Base-by-base conservation (phyloP, 1,140 invertebrate genomes). In the Bombus turneri region DNA sequence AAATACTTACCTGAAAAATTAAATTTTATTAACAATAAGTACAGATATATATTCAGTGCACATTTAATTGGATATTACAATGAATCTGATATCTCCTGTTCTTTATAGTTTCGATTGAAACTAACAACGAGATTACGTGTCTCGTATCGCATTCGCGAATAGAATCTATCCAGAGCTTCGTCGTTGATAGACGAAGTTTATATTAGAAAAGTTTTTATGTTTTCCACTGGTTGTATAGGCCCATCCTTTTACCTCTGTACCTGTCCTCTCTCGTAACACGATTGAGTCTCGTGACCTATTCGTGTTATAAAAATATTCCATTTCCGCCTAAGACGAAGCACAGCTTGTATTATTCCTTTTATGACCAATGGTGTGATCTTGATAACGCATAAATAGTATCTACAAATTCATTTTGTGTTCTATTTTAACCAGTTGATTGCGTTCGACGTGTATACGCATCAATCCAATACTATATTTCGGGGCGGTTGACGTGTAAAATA, bases 171-270 rank as follows among this genome's bases (percentile, higher is more conserved):
- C 39, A 64, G 71, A 64, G 72, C 71, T 68, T n/a, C 37, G n/a
- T n/a, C 37, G 68, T 43, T 91, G 89, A 89, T 91, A 88, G 88
- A 89, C 82, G 78, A 93, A 93, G 86, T 93, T 93, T 92, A 91
- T 93, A 93, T 93, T 92, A 91, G 88, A 82, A 93, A 93, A 93
- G 92, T 93, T 93, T 92, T 92, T 91, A 91, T 87, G 88, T 87
- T 86, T 91, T 73, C 86, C 57, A 53, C 47, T 53, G 47, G 47
- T 53, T 53, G 47, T 53, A 62, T 68, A 68, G 66, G 34, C 66
- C 34, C 66, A 68, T 37, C 66, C 31, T 68, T 68, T 68, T 68
- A 66, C 15, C 18, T 37, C 66, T 37, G 34, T 37, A 34, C 8
- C n/a, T 66, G 62, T 66, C 15, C n/a, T 66, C 62, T 31, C n/a